Evolutionary conservation across 2,113 vertebrate species (phyloP).

Genomic region (Tragelaphus scriptus): DNA sequence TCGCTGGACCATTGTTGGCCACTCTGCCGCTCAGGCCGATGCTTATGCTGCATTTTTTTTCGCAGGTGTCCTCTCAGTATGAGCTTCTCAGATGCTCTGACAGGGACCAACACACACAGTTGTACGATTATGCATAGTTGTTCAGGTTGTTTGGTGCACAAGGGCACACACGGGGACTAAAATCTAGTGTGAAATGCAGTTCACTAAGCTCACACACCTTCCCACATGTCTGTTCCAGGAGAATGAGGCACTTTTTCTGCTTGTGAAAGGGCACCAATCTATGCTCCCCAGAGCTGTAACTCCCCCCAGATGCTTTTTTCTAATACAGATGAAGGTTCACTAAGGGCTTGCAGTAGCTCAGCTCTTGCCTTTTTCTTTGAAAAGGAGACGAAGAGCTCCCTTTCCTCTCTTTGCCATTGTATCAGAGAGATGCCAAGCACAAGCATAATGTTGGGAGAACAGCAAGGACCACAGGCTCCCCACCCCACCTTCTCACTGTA

Average conservation of each 20-base stretch:
- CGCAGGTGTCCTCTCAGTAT: background rate
- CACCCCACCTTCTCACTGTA: background rate
- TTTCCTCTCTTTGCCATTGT: background rate
- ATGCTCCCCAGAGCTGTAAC: background rate
- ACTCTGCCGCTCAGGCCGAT: background rate
- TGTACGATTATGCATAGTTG: background rate
- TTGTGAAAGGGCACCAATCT: background rate
- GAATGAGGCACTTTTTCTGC: background rate
- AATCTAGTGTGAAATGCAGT: background rate
- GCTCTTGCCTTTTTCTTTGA: background rate
- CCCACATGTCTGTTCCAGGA: background rate
- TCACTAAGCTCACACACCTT: background rate
- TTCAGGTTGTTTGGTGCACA: background rate
- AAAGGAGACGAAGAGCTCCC: background rate
- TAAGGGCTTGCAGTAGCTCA: background rate
- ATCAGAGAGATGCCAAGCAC: background rate
- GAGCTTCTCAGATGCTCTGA: background rate
- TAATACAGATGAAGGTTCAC: background rate
- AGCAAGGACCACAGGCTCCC: background rate
- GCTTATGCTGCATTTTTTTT: background rate
- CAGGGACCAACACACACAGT: background rate
- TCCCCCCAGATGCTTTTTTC: background rate
- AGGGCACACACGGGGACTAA: background rate
- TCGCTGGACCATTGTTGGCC: background rate
- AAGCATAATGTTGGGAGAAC: background rate